Evolutionary conservation across 2,888 invertebrate species (phyloP).

Genomic region (Drosophila meridiana): DNA sequence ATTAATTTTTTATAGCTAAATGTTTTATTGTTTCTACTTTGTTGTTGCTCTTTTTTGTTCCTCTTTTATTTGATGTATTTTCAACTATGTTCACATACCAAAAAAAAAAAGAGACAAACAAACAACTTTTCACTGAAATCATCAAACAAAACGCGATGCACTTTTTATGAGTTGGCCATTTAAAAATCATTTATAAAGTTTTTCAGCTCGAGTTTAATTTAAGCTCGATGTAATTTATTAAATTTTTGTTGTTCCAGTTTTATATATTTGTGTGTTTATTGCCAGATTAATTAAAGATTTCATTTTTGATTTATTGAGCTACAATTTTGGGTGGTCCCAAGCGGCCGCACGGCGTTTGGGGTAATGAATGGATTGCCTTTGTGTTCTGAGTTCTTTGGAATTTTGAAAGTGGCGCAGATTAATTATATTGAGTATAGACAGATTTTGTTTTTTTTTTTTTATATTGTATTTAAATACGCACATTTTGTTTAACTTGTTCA

Average conservation of each 20-base stretch:
- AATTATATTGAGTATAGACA: background rate
- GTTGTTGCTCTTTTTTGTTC: background rate
- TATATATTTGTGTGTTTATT: slow-evolving; percentile 22
- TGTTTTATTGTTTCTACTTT: slow-evolving; percentile 11
- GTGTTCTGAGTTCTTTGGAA: slow-evolving; percentile 12
- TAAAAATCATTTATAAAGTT: slow-evolving; percentile 52
- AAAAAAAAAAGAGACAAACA: background rate
- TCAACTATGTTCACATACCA: slow-evolving; percentile 46
- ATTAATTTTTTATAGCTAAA: slow-evolving; percentile 12
- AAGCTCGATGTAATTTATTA: slow-evolving; percentile 28
- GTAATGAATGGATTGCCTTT: slow-evolving; percentile 1
- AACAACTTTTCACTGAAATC: slow-evolving; percentile 46
- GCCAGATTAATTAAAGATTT: slow-evolving; percentile 66
- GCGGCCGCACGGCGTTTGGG: slow-evolving; percentile 1
- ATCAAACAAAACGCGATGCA: slow-evolving; percentile 45
- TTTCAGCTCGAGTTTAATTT: slow-evolving; percentile 34
- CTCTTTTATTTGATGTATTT: slow-evolving; percentile 28
- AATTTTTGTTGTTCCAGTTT: slow-evolving; percentile 8
- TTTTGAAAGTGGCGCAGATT: slow-evolving; percentile 20
- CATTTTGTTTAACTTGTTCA: slow-evolving; percentile 39
- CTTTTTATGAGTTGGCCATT: slow-evolving; percentile 19
- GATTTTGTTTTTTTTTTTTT: background rate
- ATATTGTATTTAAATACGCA: slow-evolving; percentile 8
- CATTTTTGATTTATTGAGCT: slow-evolving; percentile 62
- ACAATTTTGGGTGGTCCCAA: slow-evolving; percentile 41